These are phyloP conservation scores for Athalia circularis DNA, from an alignment of 2,888 invertebrate genomes.

Conservation along the genomic window DNA sequence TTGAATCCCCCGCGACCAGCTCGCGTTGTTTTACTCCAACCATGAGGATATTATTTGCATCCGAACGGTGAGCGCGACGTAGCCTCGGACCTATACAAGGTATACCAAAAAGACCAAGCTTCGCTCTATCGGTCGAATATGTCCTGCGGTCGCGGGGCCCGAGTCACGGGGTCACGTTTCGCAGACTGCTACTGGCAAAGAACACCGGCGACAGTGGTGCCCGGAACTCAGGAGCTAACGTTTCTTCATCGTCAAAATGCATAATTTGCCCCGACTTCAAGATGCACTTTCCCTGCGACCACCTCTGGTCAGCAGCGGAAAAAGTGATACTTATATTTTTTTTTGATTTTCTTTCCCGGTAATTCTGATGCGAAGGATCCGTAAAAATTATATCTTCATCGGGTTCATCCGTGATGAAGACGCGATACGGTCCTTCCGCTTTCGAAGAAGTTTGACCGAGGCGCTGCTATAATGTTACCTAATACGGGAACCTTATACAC, in stretches of 20 bases:
- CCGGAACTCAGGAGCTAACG: not conserved
- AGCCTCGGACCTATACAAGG: conserved; percentile 32
- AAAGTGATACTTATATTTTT: no score
- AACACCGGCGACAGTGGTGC: not conserved
- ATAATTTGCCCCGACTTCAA: conserved; percentile 20
- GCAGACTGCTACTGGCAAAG: not conserved
- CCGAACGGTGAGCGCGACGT: conserved; percentile 49
- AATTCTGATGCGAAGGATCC: not conserved
- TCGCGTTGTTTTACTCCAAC: conserved; percentile 69
- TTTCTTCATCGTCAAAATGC: conserved; percentile 19
- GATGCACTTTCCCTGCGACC: not conserved
- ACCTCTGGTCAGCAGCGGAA: no score
- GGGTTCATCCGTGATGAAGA: conserved; percentile 12
- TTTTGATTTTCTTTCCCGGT: not conserved
- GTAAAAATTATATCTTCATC: conserved; percentile 33
- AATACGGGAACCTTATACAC: conserved; percentile 67
- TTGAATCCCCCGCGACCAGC: conserved; percentile 69
- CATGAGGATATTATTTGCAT: conserved; percentile 72
- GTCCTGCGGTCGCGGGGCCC: not conserved
- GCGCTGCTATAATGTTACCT: conserved; percentile 67
- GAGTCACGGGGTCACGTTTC: conserved; percentile 38
- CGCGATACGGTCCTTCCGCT: not conserved
- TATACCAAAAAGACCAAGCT: conserved; percentile 21
- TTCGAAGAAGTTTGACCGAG: conserved; percentile 54
- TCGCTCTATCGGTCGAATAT: conserved; percentile 30